These are phyloP conservation scores for Platerodrilus igneus DNA, from an alignment of 2,888 invertebrate genomes.

Conservation along the genomic window DNA sequence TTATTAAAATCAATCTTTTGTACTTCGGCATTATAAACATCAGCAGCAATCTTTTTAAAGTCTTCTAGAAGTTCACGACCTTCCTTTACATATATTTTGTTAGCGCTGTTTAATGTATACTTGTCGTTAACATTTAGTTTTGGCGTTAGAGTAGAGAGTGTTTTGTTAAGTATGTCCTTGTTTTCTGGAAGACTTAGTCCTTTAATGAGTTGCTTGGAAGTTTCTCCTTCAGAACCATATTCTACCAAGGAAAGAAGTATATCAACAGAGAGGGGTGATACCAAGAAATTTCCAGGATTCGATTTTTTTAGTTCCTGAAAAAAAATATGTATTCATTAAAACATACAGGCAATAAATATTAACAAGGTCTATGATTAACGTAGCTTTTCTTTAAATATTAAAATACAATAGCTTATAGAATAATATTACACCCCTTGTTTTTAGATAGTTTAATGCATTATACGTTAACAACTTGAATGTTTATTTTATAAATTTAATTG, in stretches of 20 bases:
- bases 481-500: no score
- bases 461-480: no score
- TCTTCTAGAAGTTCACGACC: constrained; percentile 51
- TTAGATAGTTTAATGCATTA: no score
- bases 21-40: constrained; percentile 59
- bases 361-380: no score
- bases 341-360: no score
- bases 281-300: no score
- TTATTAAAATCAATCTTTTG: constrained; percentile 42
- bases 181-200: constrained; percentile 25
- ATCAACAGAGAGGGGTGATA: constrained; percentile 41
- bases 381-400: no score
- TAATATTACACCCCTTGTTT: no score
- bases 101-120: constrained; percentile 34
- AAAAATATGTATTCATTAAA: no score
- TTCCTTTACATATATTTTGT: constrained; percentile 59
- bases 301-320: no score
- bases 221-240: constrained; percentile 38
- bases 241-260: constrained; percentile 37
- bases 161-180: constrained; percentile 11
- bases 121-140: constrained; percentile 24
- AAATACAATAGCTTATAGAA: no score
- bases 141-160: constrained; percentile 19
- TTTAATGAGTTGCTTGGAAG: constrained; percentile 31
- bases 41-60: constrained; percentile 55